Percentiles rank a stretch among this genome's conserved stretches.
Evolutionary conservation across 2,797 vertebrate species (phyloP).

Genomic region (Anabacerthia variegaticeps): DNA sequence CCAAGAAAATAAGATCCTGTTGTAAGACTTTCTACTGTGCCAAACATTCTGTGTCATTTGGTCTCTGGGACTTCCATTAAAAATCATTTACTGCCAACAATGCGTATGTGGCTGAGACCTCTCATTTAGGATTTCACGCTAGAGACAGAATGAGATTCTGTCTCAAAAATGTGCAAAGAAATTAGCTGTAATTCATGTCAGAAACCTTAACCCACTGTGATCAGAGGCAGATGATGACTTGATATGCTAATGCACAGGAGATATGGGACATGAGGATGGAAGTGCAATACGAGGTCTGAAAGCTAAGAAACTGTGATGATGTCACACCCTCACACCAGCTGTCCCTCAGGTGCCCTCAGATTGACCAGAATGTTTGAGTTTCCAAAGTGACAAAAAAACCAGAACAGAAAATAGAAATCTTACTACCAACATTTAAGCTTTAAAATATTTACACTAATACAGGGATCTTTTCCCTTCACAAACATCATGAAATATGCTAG

Average conservation of each 20-base stretch:
- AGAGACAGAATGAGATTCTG: neutral
- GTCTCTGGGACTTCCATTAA: neutral
- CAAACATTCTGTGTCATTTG: neutral
- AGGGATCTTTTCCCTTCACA: neutral
- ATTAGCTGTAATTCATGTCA: neutral
- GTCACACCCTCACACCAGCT: neutral
- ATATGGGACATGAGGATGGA: neutral
- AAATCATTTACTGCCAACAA: neutral
- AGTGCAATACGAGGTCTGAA: neutral
- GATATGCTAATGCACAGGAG: neutral
- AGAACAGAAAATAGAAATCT: neutral
- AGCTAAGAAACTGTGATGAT: neutral
- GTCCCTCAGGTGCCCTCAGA: neutral
- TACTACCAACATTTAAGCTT: neutral
- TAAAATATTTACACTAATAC: neutral
- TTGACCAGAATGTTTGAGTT: neutral
- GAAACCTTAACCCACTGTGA: neutral
- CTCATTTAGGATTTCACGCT: neutral
- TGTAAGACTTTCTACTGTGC: neutral
- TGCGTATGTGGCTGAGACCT: neutral
- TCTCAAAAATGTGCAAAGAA: neutral
- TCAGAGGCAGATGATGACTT: neutral
- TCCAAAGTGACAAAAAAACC: neutral
- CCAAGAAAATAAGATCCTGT: neutral
- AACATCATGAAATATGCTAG: neutral